Evolutionary conservation across 2,888 invertebrate genomes (phyloP).

Genomic region (Caenorhabditis afra): DNA sequence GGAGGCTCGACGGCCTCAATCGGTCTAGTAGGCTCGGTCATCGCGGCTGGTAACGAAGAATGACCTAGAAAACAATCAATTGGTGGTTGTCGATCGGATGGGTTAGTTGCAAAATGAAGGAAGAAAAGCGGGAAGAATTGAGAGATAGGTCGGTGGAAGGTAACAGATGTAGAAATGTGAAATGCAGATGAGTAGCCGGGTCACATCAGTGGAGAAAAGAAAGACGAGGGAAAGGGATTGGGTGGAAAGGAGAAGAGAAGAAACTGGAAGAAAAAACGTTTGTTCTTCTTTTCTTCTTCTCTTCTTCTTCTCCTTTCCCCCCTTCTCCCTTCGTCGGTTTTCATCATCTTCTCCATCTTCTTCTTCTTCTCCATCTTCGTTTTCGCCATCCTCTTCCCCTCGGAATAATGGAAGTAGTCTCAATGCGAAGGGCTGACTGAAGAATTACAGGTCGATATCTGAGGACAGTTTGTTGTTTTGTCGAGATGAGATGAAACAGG

Average conservation of each 20-base stretch:
- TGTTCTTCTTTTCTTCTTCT: conserved; percentile 31
- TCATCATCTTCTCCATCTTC: conserved; percentile 17
- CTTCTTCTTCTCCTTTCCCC: conserved; percentile 8
- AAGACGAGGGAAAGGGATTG: conserved; percentile 41
- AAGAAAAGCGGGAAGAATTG: not conserved
- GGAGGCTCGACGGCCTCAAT: not conserved
- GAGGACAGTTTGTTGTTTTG: not conserved
- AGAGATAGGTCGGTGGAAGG: not conserved
- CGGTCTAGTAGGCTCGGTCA: no score
- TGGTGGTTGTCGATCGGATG: no score
- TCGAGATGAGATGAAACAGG: not conserved
- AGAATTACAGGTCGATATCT: not conserved
- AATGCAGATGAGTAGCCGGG: conserved; percentile 19
- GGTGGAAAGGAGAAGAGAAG: conserved; percentile 22
- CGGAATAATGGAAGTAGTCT: conserved; percentile 33
- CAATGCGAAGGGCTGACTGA: conserved; percentile 2
- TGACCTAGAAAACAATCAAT: no score
- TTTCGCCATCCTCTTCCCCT: conserved; percentile 26
- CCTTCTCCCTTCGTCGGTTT: no score
- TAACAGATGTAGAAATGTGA: conserved; percentile 3
- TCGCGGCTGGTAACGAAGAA: no score
- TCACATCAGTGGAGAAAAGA: conserved; percentile 32
- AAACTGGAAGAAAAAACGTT: conserved; percentile 38
- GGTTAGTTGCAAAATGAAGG: no score
- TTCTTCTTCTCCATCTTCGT: conserved; percentile 7